A percentile compares a stretch with the other conserved stretches of the same genome.
These are phyloP conservation scores for Brachymystax lenok DNA, from an alignment of 2,797 vertebrate genomes.

Conservation along the genomic window DNA sequence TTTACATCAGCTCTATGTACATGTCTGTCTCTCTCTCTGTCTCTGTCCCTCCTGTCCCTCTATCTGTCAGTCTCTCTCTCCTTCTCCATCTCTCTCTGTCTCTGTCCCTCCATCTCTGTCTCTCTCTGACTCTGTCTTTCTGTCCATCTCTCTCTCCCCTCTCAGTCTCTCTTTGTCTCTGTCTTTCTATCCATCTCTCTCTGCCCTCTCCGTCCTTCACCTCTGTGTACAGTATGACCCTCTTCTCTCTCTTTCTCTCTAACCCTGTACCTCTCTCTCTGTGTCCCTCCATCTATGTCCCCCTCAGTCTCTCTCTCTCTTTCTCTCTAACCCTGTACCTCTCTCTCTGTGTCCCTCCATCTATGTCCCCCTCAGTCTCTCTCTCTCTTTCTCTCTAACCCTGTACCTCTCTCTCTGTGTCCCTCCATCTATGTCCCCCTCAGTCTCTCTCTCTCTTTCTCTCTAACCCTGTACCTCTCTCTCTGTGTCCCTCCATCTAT, in stretches of 20 bases:
- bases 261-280: no score
- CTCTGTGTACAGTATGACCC: constrained; percentile 18
- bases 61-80: constrained; percentile 10
- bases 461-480: constrained; percentile 21
- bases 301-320: not conserved
- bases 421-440: no score
- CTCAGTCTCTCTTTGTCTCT: not conserved
- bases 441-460: constrained; percentile 15
- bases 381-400: constrained; percentile 7
- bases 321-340: not conserved
- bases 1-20: not conserved
- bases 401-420: no score
- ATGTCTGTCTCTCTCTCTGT: not conserved
- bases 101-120: constrained; percentile 26
- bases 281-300: no score
- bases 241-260: constrained; percentile 4
- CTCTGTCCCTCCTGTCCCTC: not conserved
- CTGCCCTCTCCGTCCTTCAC: not conserved
- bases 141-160: not conserved
- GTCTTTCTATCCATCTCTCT: not conserved
- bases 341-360: no score
- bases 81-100: not conserved
- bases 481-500: no score
- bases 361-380: not conserved
- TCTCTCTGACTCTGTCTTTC: constrained; percentile 3